Evolutionary conservation across 2,888 invertebrate species (phyloP).

Genomic region (Drosophila buzzatii): DNA sequence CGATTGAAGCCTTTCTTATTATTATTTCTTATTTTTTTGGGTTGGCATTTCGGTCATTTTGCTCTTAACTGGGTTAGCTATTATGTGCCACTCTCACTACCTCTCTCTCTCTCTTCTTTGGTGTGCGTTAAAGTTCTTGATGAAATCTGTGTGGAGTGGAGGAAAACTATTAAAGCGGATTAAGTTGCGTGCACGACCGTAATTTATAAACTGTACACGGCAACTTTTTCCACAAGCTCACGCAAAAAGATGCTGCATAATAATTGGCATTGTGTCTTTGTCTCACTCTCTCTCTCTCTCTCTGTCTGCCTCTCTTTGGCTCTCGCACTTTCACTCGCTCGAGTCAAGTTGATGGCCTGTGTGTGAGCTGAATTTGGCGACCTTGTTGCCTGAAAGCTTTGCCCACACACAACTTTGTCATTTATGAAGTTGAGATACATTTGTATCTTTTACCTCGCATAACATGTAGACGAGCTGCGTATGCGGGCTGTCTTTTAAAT

Average conservation of each 20-base stretch:
- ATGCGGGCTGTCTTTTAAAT: conserved; percentile 2
- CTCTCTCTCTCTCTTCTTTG: background rate
- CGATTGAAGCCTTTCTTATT: conserved; percentile 3
- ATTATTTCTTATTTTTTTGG: conserved; percentile 10
- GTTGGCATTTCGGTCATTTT: conserved; percentile 34
- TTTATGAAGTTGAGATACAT: conserved; percentile 47
- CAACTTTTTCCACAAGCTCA: conserved; percentile 42
- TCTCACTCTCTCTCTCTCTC: background rate
- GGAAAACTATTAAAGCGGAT: conserved; percentile 60
- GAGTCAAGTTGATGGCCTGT: conserved; percentile 43
- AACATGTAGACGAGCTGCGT: conserved; percentile 5
- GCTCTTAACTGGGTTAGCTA: conserved; percentile 35
- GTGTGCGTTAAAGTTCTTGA: conserved; percentile 47
- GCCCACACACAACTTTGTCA: conserved; percentile 50
- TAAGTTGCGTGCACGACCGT: conserved; percentile 62
- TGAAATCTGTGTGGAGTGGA: conserved; percentile 49
- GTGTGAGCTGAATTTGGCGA: conserved; percentile 49
- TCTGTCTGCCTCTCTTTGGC: conserved; percentile 6
- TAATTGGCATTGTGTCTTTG: conserved; percentile 50
- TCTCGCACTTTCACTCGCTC: background rate
- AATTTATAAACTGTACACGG: conserved; percentile 61
- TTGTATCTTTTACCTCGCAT: conserved; percentile 21
- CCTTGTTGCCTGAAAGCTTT: conserved; percentile 58
- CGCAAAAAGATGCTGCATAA: conserved; percentile 58
- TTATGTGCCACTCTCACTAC: conserved; percentile 10